Conservation (phyloP, 2,888 invertebrate genomes). For the Caenorhabditis imperialis region DNA sequence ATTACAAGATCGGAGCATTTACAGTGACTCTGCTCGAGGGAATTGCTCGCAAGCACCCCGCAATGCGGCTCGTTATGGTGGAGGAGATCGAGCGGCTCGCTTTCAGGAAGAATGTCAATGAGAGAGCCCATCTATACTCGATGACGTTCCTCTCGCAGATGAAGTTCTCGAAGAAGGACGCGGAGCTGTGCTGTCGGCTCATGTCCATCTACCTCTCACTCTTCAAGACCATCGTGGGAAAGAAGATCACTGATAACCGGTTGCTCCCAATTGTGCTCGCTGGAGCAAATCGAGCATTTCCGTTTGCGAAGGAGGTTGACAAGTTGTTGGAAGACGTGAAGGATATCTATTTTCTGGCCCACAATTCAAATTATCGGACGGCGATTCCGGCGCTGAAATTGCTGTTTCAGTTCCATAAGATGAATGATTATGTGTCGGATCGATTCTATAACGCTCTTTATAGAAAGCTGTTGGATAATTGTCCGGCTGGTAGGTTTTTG, state of each 20-base stretch:
- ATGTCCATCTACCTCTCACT: conserved; percentile 94
- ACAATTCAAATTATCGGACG: conserved; percentile 86
- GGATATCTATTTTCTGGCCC: conserved; percentile 87
- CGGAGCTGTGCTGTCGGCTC: conserved; percentile 83
- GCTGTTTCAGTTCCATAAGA: conserved; percentile 82
- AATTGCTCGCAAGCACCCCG: conserved; percentile 88
- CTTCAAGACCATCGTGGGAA: conserved; percentile 84
- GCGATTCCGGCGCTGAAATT: conserved; percentile 83
- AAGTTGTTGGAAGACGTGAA: conserved; percentile 84
- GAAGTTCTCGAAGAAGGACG: conserved; percentile 81
- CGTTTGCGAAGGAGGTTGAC: conserved; percentile 84
- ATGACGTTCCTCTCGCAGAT: conserved; percentile 92
- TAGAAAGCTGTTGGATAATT: conserved; percentile 86
- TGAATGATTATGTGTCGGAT: conserved; percentile 79
- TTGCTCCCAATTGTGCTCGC: conserved; percentile 88
- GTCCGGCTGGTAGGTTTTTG: too few species aligned
- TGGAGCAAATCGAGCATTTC: conserved; percentile 89
- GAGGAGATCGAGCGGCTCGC: conserved; percentile 91
- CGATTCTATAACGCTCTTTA: conserved; percentile 89
- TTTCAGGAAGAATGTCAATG: conserved; percentile 88
- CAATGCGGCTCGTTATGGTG: conserved; percentile 91
- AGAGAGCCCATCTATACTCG: conserved; percentile 91
- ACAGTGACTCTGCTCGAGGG: conserved; percentile 89
- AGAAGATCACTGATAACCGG: conserved; percentile 87
- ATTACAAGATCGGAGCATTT: conserved; percentile 89